These are phyloP conservation scores for Augiades crinisus DNA, from an alignment of 2,888 invertebrate genomes.

Conservation along the genomic window DNA sequence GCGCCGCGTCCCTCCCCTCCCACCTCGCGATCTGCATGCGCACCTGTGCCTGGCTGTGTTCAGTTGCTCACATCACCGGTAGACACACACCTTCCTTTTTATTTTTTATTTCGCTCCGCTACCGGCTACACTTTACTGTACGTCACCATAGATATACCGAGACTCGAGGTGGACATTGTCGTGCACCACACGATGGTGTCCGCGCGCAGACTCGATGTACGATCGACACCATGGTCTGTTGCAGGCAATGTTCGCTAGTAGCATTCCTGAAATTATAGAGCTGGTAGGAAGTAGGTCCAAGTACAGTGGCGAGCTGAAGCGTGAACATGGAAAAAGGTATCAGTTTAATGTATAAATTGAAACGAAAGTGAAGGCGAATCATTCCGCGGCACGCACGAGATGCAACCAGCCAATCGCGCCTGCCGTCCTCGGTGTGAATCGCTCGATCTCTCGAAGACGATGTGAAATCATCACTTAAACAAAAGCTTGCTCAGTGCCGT, in stretches of 20 bases:
- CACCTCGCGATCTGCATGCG: conserved; percentile 76
- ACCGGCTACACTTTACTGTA: conserved; percentile 71
- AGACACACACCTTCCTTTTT: conserved; percentile 77
- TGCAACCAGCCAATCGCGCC: conserved; percentile 33
- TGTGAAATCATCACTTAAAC: conserved; percentile 70
- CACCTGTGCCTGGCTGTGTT: conserved; percentile 81
- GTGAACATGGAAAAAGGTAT: conserved; percentile 99
- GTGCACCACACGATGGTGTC: conserved; percentile 79
- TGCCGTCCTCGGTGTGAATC: conserved; percentile 58
- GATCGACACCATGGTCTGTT: conserved; percentile 84
- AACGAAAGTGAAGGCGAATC: conserved; percentile 73
- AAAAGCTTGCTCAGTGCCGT: conserved; percentile 82
- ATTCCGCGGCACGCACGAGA: conserved; percentile 47
- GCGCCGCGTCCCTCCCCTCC: conserved; percentile 68
- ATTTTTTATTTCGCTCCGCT: conserved; percentile 75
- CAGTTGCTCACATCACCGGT: conserved; percentile 80
- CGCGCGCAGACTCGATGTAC: conserved; percentile 62
- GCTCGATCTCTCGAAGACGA: conserved; percentile 67
- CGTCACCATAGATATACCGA: conserved; percentile 72
- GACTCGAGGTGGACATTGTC: conserved; percentile 76
- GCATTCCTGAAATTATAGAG: conserved; percentile 99
- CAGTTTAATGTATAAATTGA: conserved; percentile 73
- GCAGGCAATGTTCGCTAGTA: conserved; percentile 99
- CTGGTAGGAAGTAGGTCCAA: conserved; percentile 99
- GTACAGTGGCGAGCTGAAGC: conserved; percentile 99